Base-by-base conservation (phyloP, 2,888 invertebrate species). In the Ormyrus rosae region DNA sequence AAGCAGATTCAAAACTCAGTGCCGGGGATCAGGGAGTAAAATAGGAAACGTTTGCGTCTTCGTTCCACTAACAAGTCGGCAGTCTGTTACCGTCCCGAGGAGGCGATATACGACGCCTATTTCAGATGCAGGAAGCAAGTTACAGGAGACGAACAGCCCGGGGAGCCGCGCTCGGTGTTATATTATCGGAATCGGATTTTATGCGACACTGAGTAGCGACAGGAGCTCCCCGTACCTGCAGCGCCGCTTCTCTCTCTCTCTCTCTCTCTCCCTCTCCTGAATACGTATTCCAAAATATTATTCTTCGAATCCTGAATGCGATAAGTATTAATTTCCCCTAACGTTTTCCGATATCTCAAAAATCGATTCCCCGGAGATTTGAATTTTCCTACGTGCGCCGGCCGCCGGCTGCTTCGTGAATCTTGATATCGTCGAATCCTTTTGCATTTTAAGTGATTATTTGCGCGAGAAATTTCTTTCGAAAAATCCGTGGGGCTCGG, bases 141-240 rank as follows among this genome's bases (percentile, higher is more conserved):
- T 53, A 60, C 75, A 46, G 61, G 50, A 75, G 75, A 75, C 67
- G 60, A 58, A 75, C 65, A 68, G 50, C 60, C 51, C 34, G 34
- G 34, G 34, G 34, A 34, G 9, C 56, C 13, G 7, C 48, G 48
- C 63, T 45, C 45, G 11, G 19, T 51, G 76, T 77, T 77, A 56
- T 70, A 77, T 70, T 77, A 77, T 77, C 63, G 76, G 60, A 69
- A 69, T 77, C 76, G 76, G 76, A 70, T 77, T 77, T 77, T 77
- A 77, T 77, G 69, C 76, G 76, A 77, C 76, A 77, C 76, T 46
- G 69, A 77, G 63, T 50, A 61, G 34, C 19, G 61, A 19, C 46
- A 11, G 58, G 58, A 58, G 19, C 50, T 7, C 46, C 46, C 5
- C 34, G 34, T 34, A 34, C 48, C 46, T 19, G 58, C 65, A 67